These are phyloP conservation scores for Bucco capensis DNA, from an alignment of 2,113 vertebrate species.

Conservation along the genomic window DNA sequence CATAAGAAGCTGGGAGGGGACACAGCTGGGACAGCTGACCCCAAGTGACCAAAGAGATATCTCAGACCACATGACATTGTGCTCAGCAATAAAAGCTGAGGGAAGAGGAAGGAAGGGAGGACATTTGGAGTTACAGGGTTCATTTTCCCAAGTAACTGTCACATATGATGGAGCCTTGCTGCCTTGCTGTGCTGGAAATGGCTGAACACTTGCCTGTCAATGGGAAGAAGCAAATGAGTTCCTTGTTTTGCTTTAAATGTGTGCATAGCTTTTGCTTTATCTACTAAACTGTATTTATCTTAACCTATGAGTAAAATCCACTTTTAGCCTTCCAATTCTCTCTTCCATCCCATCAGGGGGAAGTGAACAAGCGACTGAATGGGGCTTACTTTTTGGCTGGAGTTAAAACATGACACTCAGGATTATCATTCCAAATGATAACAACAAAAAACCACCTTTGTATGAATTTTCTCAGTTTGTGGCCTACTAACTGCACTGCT, in stretches of 20 bases:
- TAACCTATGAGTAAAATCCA: background rate
- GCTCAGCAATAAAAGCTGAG: background rate
- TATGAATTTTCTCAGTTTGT: background rate
- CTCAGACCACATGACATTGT: background rate
- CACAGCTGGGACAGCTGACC: background rate
- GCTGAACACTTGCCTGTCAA: background rate
- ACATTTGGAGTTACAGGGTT: background rate
- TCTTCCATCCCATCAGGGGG: background rate
- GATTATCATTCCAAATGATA: background rate
- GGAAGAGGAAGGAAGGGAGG: background rate
- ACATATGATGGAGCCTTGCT: rapidly evolving
- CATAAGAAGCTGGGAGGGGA: background rate
- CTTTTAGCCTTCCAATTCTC: background rate
- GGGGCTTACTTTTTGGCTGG: background rate
- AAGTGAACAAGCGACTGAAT: background rate
- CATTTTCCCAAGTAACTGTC: background rate
- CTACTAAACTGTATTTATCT: background rate
- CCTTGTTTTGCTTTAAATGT: background rate
- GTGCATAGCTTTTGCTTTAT: rapidly evolving
- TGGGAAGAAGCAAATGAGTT: background rate
- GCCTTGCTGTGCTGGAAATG: background rate
- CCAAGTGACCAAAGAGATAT: background rate
- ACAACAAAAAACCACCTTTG: background rate
- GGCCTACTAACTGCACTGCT: background rate
- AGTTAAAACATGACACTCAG: background rate